Conservation (phyloP, 2,797 vertebrate genomes). For the Orientallactaga sibirica region DNA sequence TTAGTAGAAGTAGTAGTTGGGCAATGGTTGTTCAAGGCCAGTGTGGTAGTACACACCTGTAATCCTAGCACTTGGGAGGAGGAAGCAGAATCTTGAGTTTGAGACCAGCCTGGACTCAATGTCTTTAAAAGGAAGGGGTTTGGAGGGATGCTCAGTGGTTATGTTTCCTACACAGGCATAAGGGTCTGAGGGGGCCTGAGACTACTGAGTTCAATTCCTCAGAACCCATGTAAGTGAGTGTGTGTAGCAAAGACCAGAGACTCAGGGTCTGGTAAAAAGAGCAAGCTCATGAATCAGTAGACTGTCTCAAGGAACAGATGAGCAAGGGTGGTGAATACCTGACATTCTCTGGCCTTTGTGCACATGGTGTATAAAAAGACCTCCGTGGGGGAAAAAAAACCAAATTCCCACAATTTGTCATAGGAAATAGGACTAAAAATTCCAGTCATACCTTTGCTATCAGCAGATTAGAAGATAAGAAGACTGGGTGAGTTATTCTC, state of each 20-base stretch:
- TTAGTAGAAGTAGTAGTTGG: too few relatives aligned
- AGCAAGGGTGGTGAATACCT: not conserved
- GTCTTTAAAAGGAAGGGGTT: too few relatives aligned
- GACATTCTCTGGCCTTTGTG: too few relatives aligned
- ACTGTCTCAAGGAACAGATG: not conserved
- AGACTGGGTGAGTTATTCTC: not conserved
- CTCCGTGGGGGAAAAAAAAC: not conserved
- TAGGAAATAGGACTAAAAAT: not conserved
- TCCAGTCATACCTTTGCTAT: not conserved
- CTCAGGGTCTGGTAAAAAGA: too few relatives aligned
- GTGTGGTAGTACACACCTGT: not conserved
- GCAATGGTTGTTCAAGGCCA: not conserved
- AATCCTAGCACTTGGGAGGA: not conserved
- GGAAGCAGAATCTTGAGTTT: not conserved
- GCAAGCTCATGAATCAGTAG: not conserved
- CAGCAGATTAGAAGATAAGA: not conserved
- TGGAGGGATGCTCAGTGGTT: too few relatives aligned
- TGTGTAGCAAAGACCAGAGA: too few relatives aligned
- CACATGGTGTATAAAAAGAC: too few relatives aligned
- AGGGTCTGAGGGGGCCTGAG: too few relatives aligned
- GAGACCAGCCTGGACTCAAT: not conserved
- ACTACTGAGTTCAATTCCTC: too few relatives aligned
- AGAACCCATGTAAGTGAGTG: too few relatives aligned
- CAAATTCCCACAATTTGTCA: not conserved
- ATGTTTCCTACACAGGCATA: too few relatives aligned